These are phyloP conservation scores for Hypsibius dujardini DNA, from an alignment of 1,140 invertebrate genomes.

Conservation along the genomic window DNA sequence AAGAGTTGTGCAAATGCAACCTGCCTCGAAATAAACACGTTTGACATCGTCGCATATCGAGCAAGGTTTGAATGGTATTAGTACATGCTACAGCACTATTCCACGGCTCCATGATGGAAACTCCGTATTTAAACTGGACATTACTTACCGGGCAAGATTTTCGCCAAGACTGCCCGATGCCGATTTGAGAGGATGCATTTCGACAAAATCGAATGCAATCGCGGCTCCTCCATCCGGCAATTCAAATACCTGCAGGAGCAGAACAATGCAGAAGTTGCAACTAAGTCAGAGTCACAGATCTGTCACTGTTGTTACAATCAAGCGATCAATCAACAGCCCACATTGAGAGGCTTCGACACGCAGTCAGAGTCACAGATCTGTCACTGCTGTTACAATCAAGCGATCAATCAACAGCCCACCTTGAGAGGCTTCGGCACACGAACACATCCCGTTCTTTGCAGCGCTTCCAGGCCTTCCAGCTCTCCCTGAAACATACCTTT, in stretches of 20 bases:
- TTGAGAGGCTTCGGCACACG: slow-evolving; percentile 39
- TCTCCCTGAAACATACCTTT: slow-evolving; percentile 43
- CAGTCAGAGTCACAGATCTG: slow-evolving; percentile 25
- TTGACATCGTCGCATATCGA: slow-evolving; percentile 3
- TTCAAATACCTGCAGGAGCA: slow-evolving; percentile 24
- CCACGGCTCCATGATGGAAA: slow-evolving; percentile 18
- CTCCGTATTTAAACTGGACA: slow-evolving; percentile 15
- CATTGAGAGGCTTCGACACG: too few species aligned
- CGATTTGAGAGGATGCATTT: slow-evolving; percentile 33
- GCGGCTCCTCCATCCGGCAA: slow-evolving; percentile 32
- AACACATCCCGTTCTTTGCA: slow-evolving; percentile 36
- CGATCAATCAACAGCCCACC: neutral
- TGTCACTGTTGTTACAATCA: too few species aligned
- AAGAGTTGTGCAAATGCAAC: slow-evolving; percentile 37
- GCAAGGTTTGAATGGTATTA: slow-evolving; percentile 16
- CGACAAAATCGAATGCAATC: slow-evolving; percentile 41
- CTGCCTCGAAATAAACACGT: slow-evolving; percentile 25
- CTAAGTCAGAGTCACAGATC: slow-evolving; percentile 24
- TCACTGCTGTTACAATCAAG: too few species aligned
- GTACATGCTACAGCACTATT: slow-evolving; percentile 21
- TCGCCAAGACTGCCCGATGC: slow-evolving; percentile 35
- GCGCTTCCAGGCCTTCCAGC: slow-evolving; percentile 36
- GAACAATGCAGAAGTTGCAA: neutral
- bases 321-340: neutral
- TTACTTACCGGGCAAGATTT: slow-evolving; percentile 35